phyloP scores from a whole-genome alignment of 2,113 vertebrate species.

The Pangasianodon hypophthalmus region DNA sequence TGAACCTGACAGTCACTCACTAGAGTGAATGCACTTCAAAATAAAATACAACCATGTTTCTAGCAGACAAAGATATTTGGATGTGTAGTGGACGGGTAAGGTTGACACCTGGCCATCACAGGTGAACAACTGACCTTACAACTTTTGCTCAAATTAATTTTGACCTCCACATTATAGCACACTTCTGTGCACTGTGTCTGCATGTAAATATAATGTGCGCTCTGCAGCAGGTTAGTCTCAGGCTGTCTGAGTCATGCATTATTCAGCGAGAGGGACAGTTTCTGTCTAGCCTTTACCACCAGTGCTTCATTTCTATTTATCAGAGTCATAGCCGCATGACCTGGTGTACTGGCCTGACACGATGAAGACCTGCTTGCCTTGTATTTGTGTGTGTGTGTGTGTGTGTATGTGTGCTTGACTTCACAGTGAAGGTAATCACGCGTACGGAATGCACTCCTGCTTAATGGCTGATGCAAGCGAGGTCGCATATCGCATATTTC shows the following conservation, averaged over 20 bases:
- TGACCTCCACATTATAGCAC: constrained; percentile 30
- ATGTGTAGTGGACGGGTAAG: not conserved
- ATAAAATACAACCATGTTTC: not conserved
- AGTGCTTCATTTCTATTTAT: constrained; percentile 39
- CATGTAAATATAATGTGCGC: constrained; percentile 11
- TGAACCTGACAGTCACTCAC: not conserved
- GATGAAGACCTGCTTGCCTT: constrained; percentile 16
- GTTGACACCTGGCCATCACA: not conserved
- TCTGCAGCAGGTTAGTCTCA: constrained; percentile 15
- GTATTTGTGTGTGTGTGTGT: constrained; percentile 14
- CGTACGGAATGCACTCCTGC: constrained; percentile 4
- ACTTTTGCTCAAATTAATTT: constrained; percentile 34
- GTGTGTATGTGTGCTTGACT: not conserved
- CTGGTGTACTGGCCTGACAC: constrained; percentile 38
- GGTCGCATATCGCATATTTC: constrained; percentile 2
- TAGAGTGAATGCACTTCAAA: not conserved
- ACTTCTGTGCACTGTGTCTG: not conserved
- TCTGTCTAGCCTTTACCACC: constrained; percentile 13
- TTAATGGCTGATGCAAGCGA: constrained; percentile 3
- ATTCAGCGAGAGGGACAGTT: constrained; percentile 36
- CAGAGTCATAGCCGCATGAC: constrained; percentile 9
- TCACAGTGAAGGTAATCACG: constrained; percentile 44
- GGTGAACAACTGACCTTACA: constrained; percentile 19
- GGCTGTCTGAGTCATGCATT: constrained; percentile 44
- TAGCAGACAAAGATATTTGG: not conserved